Base-by-base conservation (phyloP, 1,140 invertebrate species). In the Heliconius himera region DNA sequence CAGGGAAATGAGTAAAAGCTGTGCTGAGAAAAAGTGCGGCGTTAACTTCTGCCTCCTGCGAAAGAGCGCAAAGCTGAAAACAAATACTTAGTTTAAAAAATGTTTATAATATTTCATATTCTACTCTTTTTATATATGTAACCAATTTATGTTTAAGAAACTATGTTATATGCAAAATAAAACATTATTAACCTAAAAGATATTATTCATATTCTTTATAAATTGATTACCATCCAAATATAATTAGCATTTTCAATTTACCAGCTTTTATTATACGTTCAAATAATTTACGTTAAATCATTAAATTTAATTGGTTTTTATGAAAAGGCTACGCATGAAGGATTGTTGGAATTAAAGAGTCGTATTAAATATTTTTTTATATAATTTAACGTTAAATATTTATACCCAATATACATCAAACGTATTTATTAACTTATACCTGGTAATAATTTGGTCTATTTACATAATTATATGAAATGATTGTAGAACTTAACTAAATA, bases 211-310 rank as follows among this genome's bases (percentile, higher is more conserved):
- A 22, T 56, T 56, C 71, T 79, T 79, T 75, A 76, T 76, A 73
- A 79, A 49, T 79, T 72, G 56, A 76, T 79, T 74, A 76, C 78
- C 56, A 56, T 75, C 78, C 74, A 79, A 79, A 79, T 79, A 79
- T 79, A 79, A 79, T 79, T 79, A 79, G 54, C 78, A 60, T 79
- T 79, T 76, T 76, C 78, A 79, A 76, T 76, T 56, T 79, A 49
- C 74, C 54, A 74, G 78, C 78, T 56, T 79, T 79, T 76, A 46
- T 76, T 79, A 38, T 73, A 41, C 70, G 73, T 60, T 71, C 60
- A 46, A 75, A 74, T 75, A 71, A 74, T 79, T 79, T 79, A 60
- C 70, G 26, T 71, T 71, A 66, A 66, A 66, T 66, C 60, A 66
- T 76, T n/a, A 76, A 70, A 60, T 76, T 79, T 76, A 70, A 76